These are phyloP conservation scores for Altica lythri DNA, from an alignment of 2,888 invertebrate genomes.

Conservation along the genomic window DNA sequence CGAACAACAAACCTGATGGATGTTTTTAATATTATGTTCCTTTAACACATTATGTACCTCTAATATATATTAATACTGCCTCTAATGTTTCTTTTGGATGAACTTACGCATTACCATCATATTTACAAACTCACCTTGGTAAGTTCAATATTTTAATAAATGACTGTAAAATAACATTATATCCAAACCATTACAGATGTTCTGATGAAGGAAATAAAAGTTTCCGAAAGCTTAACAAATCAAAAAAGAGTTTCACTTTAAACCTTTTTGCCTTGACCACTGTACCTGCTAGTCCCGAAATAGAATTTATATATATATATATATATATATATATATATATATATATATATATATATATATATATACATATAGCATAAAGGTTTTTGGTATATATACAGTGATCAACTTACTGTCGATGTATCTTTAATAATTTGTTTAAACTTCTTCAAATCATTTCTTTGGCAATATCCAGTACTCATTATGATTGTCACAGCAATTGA, in stretches of 20 bases:
- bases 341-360: not conserved
- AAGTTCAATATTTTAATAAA: too few relatives aligned
- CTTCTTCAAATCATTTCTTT: constrained; percentile 21
- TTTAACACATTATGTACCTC: too few relatives aligned
- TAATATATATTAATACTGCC: too few relatives aligned
- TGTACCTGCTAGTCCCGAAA: not conserved
- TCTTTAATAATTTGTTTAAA: constrained; percentile 28
- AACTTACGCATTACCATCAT: too few relatives aligned
- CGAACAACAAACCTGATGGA: too few relatives aligned
- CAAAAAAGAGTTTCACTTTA: not conserved
- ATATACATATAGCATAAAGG: too few relatives aligned
- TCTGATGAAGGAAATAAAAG: not conserved
- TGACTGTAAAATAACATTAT: too few relatives aligned
- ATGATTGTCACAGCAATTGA: too few relatives aligned
- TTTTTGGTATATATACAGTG: not conserved
- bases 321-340: not conserved
- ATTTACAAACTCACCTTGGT: too few relatives aligned
- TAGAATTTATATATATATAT: not conserved
- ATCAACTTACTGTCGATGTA: constrained; percentile 26
- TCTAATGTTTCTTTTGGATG: too few relatives aligned
- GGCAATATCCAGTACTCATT: constrained; percentile 20
- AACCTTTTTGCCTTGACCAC: not conserved
- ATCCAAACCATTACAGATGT: too few relatives aligned
- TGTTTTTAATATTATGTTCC: too few relatives aligned
- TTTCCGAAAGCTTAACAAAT: not conserved